Percentiles rank a stretch among this genome's conserved stretches.
phyloP scores from a whole-genome alignment of 2,113 vertebrate species.

The Elgaria multicarinata region DNA sequence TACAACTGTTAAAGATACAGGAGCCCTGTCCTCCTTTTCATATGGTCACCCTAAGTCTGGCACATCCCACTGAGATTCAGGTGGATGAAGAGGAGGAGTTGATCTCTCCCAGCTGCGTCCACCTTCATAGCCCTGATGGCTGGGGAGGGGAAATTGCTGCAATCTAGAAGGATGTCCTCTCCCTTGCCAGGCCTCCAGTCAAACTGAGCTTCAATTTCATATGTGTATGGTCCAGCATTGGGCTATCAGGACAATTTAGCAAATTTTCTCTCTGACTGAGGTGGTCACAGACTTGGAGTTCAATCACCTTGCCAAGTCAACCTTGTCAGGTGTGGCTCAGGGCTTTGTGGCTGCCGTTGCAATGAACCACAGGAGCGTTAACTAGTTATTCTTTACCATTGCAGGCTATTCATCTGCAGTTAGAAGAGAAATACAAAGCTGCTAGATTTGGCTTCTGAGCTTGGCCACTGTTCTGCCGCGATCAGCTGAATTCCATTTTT shows the following conservation, averaged over 20 bases:
- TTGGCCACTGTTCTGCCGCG: accelerated
- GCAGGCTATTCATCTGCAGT: neutral
- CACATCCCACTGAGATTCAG: too few species aligned
- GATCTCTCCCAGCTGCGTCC: too few species aligned
- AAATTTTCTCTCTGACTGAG: neutral
- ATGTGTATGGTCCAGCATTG: neutral
- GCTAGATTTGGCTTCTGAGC: neutral
- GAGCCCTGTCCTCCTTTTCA: too few species aligned
- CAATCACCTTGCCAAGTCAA: neutral
- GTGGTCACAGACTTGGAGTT: neutral
- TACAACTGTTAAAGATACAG: too few species aligned
- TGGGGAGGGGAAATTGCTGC: too few species aligned
- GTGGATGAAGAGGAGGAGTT: too few species aligned
- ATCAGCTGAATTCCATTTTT: neutral
- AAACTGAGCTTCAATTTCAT: neutral
- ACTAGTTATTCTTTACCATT: neutral
- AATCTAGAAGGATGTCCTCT: too few species aligned
- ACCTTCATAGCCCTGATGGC: too few species aligned
- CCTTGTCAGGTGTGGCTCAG: neutral
- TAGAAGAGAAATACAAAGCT: neutral
- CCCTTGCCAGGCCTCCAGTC: neutral
- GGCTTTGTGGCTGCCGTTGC: neutral
- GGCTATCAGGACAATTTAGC: neutral
- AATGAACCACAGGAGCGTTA: neutral
- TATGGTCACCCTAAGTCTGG: too few species aligned